These are phyloP conservation scores for Enteromius trimaculatus DNA, from an alignment of 2,797 vertebrate species.

Conservation along the genomic window DNA sequence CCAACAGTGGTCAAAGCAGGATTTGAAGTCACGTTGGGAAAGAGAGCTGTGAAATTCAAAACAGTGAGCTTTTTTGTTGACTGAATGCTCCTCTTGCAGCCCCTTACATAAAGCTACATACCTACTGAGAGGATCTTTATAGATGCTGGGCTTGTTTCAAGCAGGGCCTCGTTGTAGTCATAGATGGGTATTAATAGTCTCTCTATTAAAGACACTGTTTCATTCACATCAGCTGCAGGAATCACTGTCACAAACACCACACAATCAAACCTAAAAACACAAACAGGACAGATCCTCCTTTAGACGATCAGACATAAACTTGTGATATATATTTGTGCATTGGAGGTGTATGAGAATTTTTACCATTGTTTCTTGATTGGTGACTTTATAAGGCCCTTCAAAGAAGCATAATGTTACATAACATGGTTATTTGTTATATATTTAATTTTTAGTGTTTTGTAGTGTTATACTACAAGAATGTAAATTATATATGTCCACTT, in stretches of 20 bases:
- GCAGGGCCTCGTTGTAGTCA: conserved; percentile 41
- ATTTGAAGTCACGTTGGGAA: conserved; percentile 26
- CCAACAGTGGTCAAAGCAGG: conserved; percentile 10
- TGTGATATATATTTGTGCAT: not conserved
- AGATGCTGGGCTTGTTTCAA: conserved; percentile 63
- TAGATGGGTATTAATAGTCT: conserved; percentile 58
- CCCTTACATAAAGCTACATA: conserved; percentile 39
- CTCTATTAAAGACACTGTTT: conserved; percentile 61
- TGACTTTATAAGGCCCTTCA: conserved; percentile 22
- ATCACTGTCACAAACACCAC: conserved; percentile 63
- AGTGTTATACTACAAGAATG: not conserved
- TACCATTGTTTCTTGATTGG: conserved; percentile 44
- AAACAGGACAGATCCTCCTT: not conserved
- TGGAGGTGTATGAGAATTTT: not conserved
- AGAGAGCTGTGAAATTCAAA: conserved; percentile 8
- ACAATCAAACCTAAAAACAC: conserved; percentile 65
- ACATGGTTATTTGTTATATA: not conserved
- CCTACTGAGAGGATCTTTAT: conserved; percentile 68
- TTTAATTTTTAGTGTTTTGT: not conserved
- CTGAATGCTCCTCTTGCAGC: not conserved
- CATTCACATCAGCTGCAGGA: conserved; percentile 64
- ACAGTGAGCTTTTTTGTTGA: not conserved
- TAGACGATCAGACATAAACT: not conserved
- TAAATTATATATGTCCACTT: not conserved
- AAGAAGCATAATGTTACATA: not conserved